Conservation (phyloP, 1,140 invertebrate species). For the Drosophila sulfurigaster region DNA sequence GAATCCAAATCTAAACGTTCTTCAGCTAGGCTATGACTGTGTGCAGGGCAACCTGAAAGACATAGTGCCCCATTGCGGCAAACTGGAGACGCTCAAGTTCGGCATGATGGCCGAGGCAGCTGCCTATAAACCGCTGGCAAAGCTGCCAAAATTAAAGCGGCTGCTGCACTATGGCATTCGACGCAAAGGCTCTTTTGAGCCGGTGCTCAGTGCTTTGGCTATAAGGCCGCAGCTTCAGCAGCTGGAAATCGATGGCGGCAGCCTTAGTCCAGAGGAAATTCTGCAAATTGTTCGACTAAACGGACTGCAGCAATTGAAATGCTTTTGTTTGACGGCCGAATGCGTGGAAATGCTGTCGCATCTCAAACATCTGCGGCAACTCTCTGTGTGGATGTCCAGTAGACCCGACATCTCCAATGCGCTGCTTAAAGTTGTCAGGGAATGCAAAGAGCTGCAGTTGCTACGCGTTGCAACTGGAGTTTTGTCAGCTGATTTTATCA, state of each 20-base stretch:
- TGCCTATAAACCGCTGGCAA: conserved; percentile 42
- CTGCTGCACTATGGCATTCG: conserved; percentile 55
- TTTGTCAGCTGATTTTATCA: conserved; percentile 31
- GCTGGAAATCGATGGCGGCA: conserved; percentile 63
- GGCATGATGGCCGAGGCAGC: conserved; percentile 53
- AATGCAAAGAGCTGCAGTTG: conserved; percentile 46
- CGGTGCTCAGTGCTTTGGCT: conserved; percentile 43
- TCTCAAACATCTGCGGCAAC: conserved; percentile 41
- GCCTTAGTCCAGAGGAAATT: conserved; percentile 39
- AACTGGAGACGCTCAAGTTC: conserved; percentile 53
- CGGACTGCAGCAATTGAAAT: conserved; percentile 54
- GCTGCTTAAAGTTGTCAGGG: conserved; percentile 43
- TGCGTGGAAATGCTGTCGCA: conserved; percentile 44
- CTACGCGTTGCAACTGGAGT: conserved; percentile 45
- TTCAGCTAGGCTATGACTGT: conserved; percentile 53
- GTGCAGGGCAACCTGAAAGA: conserved; percentile 28
- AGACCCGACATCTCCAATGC: conserved; percentile 48
- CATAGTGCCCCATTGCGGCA: conserved; percentile 54
- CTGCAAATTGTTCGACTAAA: conserved; percentile 42
- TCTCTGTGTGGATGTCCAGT: conserved; percentile 59
- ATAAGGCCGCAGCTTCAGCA: conserved; percentile 34
- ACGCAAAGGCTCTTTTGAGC: conserved; percentile 52
- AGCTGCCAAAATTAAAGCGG: conserved; percentile 41
- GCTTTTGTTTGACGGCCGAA: conserved; percentile 49
- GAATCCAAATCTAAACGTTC: conserved; percentile 38